Evolutionary conservation across 1,140 invertebrate genomes (phyloP).

Genomic region (Drosophila prosaltans): DNA sequence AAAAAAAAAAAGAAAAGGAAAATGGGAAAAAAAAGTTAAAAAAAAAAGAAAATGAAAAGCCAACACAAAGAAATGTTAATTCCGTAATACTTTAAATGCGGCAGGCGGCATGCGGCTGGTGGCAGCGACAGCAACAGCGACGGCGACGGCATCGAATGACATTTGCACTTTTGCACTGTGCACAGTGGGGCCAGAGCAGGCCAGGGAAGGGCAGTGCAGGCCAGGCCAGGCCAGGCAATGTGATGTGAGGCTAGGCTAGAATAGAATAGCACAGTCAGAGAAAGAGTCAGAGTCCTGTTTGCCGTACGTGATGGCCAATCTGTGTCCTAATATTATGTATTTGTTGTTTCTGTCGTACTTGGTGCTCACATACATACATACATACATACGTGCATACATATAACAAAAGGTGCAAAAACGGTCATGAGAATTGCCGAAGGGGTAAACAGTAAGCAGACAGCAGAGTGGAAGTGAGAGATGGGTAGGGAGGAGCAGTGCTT

Average conservation of each 20-base stretch:
- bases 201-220: neutral
- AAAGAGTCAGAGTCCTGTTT: slow-evolving; percentile 31
- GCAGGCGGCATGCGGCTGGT: slow-evolving; percentile 42
- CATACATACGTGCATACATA: slow-evolving; percentile 55
- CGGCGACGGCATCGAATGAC: slow-evolving; percentile 65
- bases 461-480: neutral
- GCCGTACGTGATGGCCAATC: slow-evolving; percentile 63
- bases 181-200: slow-evolving; percentile 62
- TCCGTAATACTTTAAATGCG: slow-evolving; percentile 81
- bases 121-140: slow-evolving; percentile 1
- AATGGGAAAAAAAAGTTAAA: slow-evolving; percentile 13
- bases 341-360: slow-evolving; percentile 42
- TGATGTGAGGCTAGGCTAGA: neutral
- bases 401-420: slow-evolving; percentile 74
- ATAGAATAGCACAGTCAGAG: slow-evolving; percentile 3
- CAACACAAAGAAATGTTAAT: slow-evolving; percentile 80
- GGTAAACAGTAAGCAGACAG: slow-evolving; percentile 8
- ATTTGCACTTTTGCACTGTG: slow-evolving; percentile 77
- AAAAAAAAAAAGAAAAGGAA: slow-evolving; percentile 23
- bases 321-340: slow-evolving; percentile 22
- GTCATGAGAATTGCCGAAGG: slow-evolving; percentile 65
- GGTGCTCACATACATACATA: slow-evolving; percentile 31
- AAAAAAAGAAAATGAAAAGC: slow-evolving; percentile 21
- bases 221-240: neutral
- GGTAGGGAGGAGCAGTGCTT: neutral